Evolutionary conservation across 1,140 invertebrate genomes (phyloP).

Genomic region (Cydia fagiglandana): DNA sequence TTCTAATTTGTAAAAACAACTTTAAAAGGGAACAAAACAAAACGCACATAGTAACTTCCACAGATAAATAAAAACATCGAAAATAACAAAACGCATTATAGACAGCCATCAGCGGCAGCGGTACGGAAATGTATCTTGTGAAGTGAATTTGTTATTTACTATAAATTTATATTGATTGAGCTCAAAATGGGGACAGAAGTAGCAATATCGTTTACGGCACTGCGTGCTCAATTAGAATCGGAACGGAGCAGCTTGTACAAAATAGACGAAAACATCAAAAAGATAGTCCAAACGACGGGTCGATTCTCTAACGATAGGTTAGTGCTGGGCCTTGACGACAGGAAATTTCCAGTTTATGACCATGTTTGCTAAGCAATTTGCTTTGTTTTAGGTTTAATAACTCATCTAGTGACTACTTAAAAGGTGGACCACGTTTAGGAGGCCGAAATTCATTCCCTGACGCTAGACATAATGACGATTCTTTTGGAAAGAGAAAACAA

Average conservation of each 20-base stretch:
- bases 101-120: conserved; percentile 28
- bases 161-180: conserved; percentile 43
- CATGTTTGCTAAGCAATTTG: conserved; percentile 30
- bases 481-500: conserved; percentile 68
- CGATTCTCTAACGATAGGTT: conserved; percentile 75
- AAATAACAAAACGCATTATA: conserved; percentile 33
- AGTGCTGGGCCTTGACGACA: conserved; percentile 46
- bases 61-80: not conserved
- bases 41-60: conserved; percentile 30
- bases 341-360: conserved; percentile 33
- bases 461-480: conserved; percentile 61
- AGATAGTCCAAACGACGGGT: conserved; percentile 73
- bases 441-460: conserved; percentile 63
- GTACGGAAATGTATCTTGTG: conserved; percentile 27
- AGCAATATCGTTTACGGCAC: conserved; percentile 70
- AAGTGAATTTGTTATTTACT: conserved; percentile 19
- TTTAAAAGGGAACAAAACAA: conserved; percentile 8
- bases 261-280: conserved; percentile 78
- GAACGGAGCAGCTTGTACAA: conserved; percentile 73
- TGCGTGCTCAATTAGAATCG: conserved; percentile 73
- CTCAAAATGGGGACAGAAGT: conserved; percentile 74
- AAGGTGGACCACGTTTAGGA: conserved; percentile 56
- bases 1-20: not conserved
- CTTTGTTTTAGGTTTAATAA: conserved; percentile 60
- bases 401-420: conserved; percentile 59